Conservation (phyloP, 2,113 vertebrate genomes). For the Nibea coibor region DNA sequence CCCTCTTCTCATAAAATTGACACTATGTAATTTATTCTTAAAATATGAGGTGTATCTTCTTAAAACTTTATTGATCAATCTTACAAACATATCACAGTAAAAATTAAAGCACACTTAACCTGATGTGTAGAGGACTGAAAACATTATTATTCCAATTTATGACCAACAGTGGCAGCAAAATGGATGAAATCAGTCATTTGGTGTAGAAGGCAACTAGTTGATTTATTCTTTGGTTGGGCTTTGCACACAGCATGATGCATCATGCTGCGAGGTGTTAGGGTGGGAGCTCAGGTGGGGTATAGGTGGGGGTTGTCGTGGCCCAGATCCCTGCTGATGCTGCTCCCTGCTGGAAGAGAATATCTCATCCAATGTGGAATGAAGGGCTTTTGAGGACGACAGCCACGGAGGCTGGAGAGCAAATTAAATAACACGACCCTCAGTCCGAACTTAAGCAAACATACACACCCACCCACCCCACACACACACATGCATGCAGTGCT, state of each 20-base stretch:
- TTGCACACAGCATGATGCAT: slow-evolving; percentile 33
- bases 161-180: neutral
- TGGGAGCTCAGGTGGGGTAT: slow-evolving; percentile 16
- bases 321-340: slow-evolving; percentile 62
- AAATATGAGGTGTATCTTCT: too few relatives aligned
- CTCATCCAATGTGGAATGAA: slow-evolving; percentile 80
- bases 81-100: too few relatives aligned
- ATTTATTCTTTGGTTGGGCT: slow-evolving; percentile 32
- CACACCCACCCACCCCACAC: neutral
- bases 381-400: slow-evolving; percentile 69
- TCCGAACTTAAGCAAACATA: neutral
- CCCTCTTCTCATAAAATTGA: too few relatives aligned
- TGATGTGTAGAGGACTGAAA: too few relatives aligned
- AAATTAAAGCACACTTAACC: too few relatives aligned
- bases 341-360: slow-evolving; percentile 73
- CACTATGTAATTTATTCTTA: too few relatives aligned
- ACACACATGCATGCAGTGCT: slow-evolving; percentile 54
- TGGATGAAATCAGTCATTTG: neutral
- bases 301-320: slow-evolving; percentile 12
- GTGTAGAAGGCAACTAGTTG: slow-evolving; percentile 18
- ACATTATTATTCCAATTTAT: too few relatives aligned
- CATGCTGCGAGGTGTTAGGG: slow-evolving; percentile 23
- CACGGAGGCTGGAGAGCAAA: slow-evolving; percentile 39
- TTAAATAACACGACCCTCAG: slow-evolving; percentile 30
- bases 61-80: too few relatives aligned